Base-by-base conservation (phyloP, 2,113 vertebrate species). In the Phalacrocorax aristotelis region DNA sequence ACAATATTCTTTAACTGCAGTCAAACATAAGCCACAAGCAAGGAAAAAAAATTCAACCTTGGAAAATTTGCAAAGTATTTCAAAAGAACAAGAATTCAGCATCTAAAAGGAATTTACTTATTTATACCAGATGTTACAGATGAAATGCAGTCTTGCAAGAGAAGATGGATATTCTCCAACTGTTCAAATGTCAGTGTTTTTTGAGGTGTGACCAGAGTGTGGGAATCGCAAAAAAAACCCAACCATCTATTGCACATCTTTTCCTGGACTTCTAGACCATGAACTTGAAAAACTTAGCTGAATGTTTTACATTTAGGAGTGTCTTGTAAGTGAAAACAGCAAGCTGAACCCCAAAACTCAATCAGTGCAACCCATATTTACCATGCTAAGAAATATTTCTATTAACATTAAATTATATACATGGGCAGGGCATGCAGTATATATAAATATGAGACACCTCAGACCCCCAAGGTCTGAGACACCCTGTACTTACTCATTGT, bases 41-140 rank as follows among this genome's bases (percentile, higher is more conserved):
- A 81, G 51, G 34, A 83, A 93, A 87, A 84, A 84, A 64, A 51
- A 46, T 11, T 57, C 13, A 55, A 6, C 19, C 48, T 14, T 92
- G 92, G 75, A 92, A 74, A 95, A 92, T 57, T 38, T 85, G 20
- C 23, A 15, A 92, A 91, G 18, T 89, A 74, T 93, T 95, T 81
- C 49, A 92, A 91, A 96, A 93, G 14, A 44, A 64, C 29, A 90
- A 58, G 40, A 79, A 89, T 80, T 91, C 40, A 77, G 29, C 48
- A 81, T 95, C 48, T 64, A 81, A 89, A 94, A 90, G 48, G 34
- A 96, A 83, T 87, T 87, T 51, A 55, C 20, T 92, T 95, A 91
- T 91, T 97, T 89, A 83, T 51, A 66, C 29, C 92, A 95, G 93
- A 96, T 97, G 81, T 88, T 88, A 34, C 42, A 88, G 74, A 80